A percentile compares a stretch with the other conserved stretches of the same genome.
phyloP scores from a whole-genome alignment of 2,797 vertebrate genomes.

The Spizella passerina region DNA sequence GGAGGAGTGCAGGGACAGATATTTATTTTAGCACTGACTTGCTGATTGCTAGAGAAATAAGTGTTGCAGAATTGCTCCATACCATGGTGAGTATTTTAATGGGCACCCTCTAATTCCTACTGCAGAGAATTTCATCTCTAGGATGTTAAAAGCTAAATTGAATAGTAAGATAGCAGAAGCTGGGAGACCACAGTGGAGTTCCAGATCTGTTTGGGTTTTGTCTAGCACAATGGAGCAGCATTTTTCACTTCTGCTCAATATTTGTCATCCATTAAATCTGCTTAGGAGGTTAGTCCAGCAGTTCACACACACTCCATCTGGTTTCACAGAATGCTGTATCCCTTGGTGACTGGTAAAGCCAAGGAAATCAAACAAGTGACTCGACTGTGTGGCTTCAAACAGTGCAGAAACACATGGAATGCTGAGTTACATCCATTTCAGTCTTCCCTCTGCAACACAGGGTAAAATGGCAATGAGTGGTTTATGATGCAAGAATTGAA shows the following conservation, averaged over 20 bases:
- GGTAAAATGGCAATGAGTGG: neutral
- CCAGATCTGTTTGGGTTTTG: neutral
- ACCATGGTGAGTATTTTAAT: neutral
- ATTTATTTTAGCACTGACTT: neutral
- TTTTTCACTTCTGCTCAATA: constrained; percentile 17
- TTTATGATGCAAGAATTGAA: neutral
- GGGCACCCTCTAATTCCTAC: neutral
- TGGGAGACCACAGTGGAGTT: neutral
- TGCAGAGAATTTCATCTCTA: neutral
- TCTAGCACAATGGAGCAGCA: neutral
- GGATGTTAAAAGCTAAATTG: neutral
- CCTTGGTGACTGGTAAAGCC: constrained; percentile 20
- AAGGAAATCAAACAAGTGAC: neutral
- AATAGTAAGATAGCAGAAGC: neutral
- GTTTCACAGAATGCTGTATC: neutral
- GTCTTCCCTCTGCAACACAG: neutral
- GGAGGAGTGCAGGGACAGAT: fast-evolving
- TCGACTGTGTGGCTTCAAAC: neutral
- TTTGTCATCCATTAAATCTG: constrained; percentile 32
- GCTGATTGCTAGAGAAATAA: neutral
- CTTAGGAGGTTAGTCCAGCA: neutral
- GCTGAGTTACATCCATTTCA: neutral
- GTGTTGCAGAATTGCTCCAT: neutral
- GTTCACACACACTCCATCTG: constrained; percentile 11
- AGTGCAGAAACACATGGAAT: neutral